Conservation (phyloP, 2,888 invertebrate species). For the Dione juno region DNA sequence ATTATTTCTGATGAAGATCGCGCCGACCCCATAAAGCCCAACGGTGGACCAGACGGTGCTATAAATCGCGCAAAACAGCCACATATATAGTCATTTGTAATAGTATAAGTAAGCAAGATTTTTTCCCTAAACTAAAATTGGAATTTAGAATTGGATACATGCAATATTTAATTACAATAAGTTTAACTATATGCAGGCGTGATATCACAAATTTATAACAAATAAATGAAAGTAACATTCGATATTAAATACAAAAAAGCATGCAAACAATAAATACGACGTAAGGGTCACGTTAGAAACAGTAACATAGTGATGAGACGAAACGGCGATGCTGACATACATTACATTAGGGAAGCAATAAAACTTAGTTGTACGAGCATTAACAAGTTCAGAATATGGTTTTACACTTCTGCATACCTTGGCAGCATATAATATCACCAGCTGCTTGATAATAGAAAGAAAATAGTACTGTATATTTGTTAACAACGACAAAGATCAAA, state of each 20-base stretch:
- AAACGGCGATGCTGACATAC: conserved; percentile 24
- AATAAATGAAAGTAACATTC: conserved; percentile 29
- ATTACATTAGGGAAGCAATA: conserved; percentile 33
- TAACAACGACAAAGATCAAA: conserved; percentile 8
- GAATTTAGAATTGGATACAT: conserved; percentile 30
- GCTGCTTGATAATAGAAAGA: conserved; percentile 80
- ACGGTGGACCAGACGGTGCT: conserved; percentile 98
- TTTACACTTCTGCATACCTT: conserved; percentile 72
- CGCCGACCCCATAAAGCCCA: conserved; percentile 97
- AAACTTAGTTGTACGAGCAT: conserved; percentile 27
- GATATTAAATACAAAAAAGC: conserved; percentile 31
- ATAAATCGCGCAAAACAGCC: conserved; percentile 47
- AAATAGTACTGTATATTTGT: conserved; percentile 56
- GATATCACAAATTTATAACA: background rate
- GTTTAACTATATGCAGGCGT: conserved; percentile 17
- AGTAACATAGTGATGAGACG: conserved; percentile 20
- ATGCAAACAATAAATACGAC: conserved; percentile 33
- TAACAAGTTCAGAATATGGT: conserved; percentile 31
- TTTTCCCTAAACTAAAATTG: background rate
- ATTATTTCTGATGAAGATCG: conserved; percentile 97
- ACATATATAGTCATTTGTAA: background rate
- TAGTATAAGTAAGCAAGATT: background rate
- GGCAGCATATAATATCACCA: conserved; percentile 83
- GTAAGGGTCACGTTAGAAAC: conserved; percentile 8
- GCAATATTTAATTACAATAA: conserved; percentile 22